Evolutionary conservation across 64 coral and sea anemone species (phyloP), one percentile per base, ranked within the genome.

Genomic region (Montipora efflorescens): DNA sequence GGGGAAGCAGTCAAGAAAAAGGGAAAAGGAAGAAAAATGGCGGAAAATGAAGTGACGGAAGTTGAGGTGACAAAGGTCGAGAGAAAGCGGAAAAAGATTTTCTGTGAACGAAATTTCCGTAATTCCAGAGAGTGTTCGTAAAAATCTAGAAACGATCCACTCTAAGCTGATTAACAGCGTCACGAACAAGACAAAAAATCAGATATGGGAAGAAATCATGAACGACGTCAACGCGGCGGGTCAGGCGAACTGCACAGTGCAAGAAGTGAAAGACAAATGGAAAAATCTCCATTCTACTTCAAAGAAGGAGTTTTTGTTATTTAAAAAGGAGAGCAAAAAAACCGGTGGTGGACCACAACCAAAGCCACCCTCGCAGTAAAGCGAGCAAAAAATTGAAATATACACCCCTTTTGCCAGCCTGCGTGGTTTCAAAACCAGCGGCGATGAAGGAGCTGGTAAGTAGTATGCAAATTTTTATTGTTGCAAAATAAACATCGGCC

Each of bases 81-180:
- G 61, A 64, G 61, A 9, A 64, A 64, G 61, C 19, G 61, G 61
- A 64, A 64, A 36, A 36, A 36, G 2, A 36, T 36, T 36, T 36
- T 36, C 36, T 36, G 36, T 36, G 36, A 36, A 64, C 47, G 78
- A 91, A 72, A 64, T 82, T 8, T 5, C 62, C 2, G 48, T 91
- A 49, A 48, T 80, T 48, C 69, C 88, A 50, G 88, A 69, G 18
- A 79, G 79, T 79, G 76, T 80, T 4, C 77, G 69, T 1, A 52
- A 82, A 91, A 91, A 72, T 51, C 78, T 91, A 7, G 8, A n/a
- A 2, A 52, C 62, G 4, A 70, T 82, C 3, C 90, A 91, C 13
- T 91, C 79, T 0, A 83, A 55, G 57, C 72, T 91, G 43, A 82
- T 62, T 66, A 93, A 87, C 68, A 64, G 25, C 36, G 44, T 93